Evolutionary conservation across 2,888 invertebrate genomes (phyloP), one percentile per base, ranked within the genome.

Genomic region (Peribatodes rhomboidaria): DNA sequence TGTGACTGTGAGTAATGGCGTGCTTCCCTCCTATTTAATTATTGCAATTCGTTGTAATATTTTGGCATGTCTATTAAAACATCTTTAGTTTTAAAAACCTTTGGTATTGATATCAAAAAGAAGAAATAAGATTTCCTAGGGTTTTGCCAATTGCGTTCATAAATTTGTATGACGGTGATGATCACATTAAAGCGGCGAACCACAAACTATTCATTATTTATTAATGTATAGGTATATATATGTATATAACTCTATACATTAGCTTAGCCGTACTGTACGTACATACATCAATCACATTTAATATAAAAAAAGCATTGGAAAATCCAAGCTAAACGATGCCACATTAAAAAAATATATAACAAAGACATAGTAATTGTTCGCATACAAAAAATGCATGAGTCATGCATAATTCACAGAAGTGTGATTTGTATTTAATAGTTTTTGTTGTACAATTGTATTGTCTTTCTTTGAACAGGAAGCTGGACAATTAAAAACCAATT

Each of bases 361-460:
- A 67, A 67, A 62, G 67, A 42, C 63, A 70, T 49, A 50, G 18
- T 31, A 33, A 71, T 72, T 65, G 33, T 61, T 62, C 20, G 59
- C 31, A 61, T 44, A 69, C 58, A 69, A 74, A 70, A 73, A 53
- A 18, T 4, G 16, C 37, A 63, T 79, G 78, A 78, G 46, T 78
- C 76, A 77, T 54, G 42, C 57, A 60, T 47, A 65, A 62, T 73
- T 71, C 71, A 65, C 49, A 58, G 49, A 68, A 61, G 18, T 69
- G 20, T 47, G 54, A 52, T 50, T 52, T 44, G 18, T 41, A 52
- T 50, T 52, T 44, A 16, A 31, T 47, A 22, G 20, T 47, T 53
- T 64, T 64, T 64, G 31, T 35, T 11, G 13, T 16, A 27, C 18
- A 33, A 22, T 56, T 31, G 10, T 53, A 57, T 63, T 64, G 63